These are phyloP conservation scores for Syrphus vitripennis DNA, from an alignment of 2,888 invertebrate species.

Conservation along the genomic window DNA sequence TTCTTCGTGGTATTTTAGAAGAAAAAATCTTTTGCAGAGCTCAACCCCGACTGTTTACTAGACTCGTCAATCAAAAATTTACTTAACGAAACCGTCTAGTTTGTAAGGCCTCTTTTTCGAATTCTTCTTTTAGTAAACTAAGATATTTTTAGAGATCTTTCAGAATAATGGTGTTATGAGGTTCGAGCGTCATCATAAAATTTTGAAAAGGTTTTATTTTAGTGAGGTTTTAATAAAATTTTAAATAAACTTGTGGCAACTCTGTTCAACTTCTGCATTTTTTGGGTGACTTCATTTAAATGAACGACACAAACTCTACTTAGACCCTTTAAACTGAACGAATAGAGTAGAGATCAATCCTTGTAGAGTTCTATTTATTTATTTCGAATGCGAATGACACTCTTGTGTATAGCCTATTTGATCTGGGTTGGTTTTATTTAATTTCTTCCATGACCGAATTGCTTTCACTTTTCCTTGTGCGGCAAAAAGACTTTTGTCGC, in stretches of 20 bases:
- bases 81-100: no score
- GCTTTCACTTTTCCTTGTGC: slow-evolving; percentile 70
- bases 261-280: not conserved
- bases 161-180: no score
- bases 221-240: no score
- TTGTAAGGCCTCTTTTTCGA: no score
- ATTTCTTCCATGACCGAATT: slow-evolving; percentile 31
- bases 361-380: not conserved
- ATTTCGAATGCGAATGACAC: slow-evolving; percentile 19
- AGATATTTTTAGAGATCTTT: no score
- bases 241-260: not conserved
- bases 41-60: no score
- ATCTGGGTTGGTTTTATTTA: slow-evolving; percentile 10
- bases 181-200: no score
- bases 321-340: slow-evolving; percentile 2
- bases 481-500: slow-evolving; percentile 55
- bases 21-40: no score
- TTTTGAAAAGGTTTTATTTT: no score
- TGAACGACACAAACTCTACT: slow-evolving; percentile 17
- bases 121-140: no score
- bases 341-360: not conserved
- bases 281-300: slow-evolving; percentile 47
- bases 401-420: slow-evolving; percentile 30
- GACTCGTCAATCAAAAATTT: no score
- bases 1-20: no score